phyloP scores from a whole-genome alignment of 2,797 vertebrate genomes.

The Aselliscus stoliczkanus region DNA sequence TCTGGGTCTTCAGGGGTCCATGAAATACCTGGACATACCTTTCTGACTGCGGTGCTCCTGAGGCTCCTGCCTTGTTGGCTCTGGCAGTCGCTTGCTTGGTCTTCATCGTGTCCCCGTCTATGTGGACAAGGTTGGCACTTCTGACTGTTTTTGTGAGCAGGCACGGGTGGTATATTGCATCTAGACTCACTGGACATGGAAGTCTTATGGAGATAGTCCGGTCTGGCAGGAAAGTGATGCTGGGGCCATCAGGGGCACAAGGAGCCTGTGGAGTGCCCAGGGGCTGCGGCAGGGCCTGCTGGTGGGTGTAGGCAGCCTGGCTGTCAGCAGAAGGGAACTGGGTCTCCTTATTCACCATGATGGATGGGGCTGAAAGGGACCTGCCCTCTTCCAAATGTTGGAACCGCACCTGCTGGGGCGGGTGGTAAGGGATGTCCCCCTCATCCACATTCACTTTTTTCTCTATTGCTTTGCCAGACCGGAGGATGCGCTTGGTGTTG shows the following conservation, averaged over 20 bases:
- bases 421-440: constrained; percentile 52
- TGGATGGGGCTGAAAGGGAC: rapidly evolving
- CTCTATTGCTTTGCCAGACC: not conserved
- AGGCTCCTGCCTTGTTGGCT: not conserved
- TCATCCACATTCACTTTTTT: not conserved
- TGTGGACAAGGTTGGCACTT: not conserved
- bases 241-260: rapidly evolving
- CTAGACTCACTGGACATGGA: rapidly evolving
- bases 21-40: not conserved
- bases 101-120: not conserved
- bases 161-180: not conserved
- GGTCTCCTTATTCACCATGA: constrained; percentile 34
- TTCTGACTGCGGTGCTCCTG: rapidly evolving
- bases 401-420: constrained; percentile 52
- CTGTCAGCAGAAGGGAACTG: not conserved
- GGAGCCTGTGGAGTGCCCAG: not conserved
- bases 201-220: not conserved
- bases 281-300: not conserved
- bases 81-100: not conserved
- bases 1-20: not conserved
- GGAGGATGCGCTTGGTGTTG: not conserved
- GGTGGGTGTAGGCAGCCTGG: not conserved
- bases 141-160: not conserved
- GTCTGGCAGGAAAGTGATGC: not conserved
- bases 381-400: not conserved